Evolutionary conservation across 2,113 vertebrate species (phyloP).

Genomic region (Daphoenositta chrysoptera): DNA sequence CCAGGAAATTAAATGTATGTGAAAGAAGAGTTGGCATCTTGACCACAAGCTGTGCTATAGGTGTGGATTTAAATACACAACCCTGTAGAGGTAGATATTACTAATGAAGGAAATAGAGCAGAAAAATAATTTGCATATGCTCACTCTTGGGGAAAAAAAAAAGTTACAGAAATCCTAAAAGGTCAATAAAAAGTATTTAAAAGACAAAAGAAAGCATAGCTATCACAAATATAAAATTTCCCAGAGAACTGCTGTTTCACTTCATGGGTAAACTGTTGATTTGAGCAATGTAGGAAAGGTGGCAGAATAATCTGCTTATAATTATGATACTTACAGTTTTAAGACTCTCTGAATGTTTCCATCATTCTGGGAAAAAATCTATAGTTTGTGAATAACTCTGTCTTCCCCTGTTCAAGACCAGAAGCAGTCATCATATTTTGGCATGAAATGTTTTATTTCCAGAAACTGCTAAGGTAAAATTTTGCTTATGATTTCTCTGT

Average conservation of each 20-base stretch:
- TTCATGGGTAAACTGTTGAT: background rate
- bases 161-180: background rate
- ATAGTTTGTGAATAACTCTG: background rate
- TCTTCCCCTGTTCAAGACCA: background rate
- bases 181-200: background rate
- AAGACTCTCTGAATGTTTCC: background rate
- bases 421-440: background rate
- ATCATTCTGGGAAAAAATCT: background rate
- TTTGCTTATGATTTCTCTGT: background rate
- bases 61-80: background rate
- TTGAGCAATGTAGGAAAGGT: background rate
- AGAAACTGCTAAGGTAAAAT: background rate
- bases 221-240: background rate
- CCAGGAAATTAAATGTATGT: conserved; percentile 18
- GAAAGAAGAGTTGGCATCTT: conserved; percentile 3
- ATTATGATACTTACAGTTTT: background rate
- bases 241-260: background rate
- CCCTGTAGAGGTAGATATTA: background rate
- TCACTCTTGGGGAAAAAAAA: background rate
- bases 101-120: background rate
- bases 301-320: background rate
- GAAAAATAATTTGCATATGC: background rate
- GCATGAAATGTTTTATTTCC: background rate
- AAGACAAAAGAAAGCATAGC: background rate
- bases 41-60: background rate